Base-by-base conservation (phyloP, 2,888 invertebrate genomes). In the Therioaphis trifolii region DNA sequence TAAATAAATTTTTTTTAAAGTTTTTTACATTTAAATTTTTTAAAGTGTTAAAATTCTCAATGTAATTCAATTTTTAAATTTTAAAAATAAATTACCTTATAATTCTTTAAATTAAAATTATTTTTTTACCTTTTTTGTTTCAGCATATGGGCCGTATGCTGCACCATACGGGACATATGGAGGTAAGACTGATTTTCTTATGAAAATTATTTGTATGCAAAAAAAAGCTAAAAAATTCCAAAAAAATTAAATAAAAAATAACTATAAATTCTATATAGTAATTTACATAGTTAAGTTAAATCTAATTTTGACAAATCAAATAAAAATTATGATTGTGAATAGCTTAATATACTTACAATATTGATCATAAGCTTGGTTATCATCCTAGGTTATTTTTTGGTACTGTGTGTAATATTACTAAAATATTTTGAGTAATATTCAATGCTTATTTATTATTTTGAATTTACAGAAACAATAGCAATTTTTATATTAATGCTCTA, bases 91-190 rank as follows among this genome's bases (percentile, higher is more conserved):
- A 71, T 63, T 49, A 46, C 14, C 14, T 55, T 40, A 46, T 58
- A 35, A 69, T 63, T 82, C 21, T 74, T 29, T 14, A 24, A 82
- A 74, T 74, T 72, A 63, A 82, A 82, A 82, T 82, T 74, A 66
- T 80, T 80, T 82, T 79, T 80, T 80, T 21, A 80, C 43, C 66
- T 80, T 80, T 80, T 82, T 82, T 82, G 82, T 82, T 82, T 82
- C 82, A 82, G 82, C 82, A 82, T 82, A 82, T 82, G 82, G 82
- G 82, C 82, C 82, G 82, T 82, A 82, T 82, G 82, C 82, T 82
- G 82, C 82, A 82, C 82, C 82, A 82, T 82, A 82, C 69, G 82
- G 82, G 69, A 71, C 74, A 74, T 74, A 82, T 72, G 74, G 82
- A 74, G 82, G 82, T 82, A 82, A 82, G 82, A 63, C 15, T 49